A percentile compares a stretch with the other conserved stretches of the same genome.
Conservation (phyloP, 2,888 invertebrate species). For the Erpobdella octoculata region DNA sequence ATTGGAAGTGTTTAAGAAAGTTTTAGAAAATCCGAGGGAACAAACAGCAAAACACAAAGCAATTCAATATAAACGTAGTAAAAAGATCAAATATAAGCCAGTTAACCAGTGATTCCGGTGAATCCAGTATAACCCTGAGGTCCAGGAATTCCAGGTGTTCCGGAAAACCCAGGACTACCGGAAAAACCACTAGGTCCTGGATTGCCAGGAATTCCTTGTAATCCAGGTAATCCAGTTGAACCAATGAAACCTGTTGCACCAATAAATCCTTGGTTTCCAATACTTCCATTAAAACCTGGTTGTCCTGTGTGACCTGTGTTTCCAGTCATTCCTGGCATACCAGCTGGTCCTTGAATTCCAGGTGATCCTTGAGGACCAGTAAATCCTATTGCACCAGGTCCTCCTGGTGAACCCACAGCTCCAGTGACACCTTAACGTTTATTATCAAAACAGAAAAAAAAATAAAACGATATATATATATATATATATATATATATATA, state of each 20-base stretch:
- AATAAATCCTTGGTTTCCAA: not conserved
- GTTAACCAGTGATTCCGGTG: not conserved
- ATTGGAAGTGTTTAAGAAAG: too few relatives aligned
- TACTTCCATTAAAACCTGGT: not conserved
- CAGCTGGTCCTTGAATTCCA: not conserved
- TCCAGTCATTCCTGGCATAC: not conserved
- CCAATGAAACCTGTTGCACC: not conserved
- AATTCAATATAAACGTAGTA: not conserved
- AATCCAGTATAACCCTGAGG: not conserved
- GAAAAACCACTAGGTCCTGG: not conserved
- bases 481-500: too few relatives aligned
- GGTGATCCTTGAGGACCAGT: not conserved
- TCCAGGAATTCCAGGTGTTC: not conserved
- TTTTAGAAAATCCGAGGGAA: too few relatives aligned
- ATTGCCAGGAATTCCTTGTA: not conserved
- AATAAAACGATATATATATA: too few relatives aligned
- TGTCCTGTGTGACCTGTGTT: not conserved
- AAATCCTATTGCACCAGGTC: not conserved
- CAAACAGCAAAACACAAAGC: not conserved
- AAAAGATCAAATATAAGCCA: not conserved
- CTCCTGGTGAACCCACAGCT: not conserved
- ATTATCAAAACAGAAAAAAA: too few relatives aligned
- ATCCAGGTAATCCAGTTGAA: too few relatives aligned
- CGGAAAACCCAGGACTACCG: not conserved
- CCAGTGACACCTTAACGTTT: not conserved